Evolutionary conservation across 2,797 vertebrate species (phyloP).

Genomic region (Dendrocincla tyrannina): DNA sequence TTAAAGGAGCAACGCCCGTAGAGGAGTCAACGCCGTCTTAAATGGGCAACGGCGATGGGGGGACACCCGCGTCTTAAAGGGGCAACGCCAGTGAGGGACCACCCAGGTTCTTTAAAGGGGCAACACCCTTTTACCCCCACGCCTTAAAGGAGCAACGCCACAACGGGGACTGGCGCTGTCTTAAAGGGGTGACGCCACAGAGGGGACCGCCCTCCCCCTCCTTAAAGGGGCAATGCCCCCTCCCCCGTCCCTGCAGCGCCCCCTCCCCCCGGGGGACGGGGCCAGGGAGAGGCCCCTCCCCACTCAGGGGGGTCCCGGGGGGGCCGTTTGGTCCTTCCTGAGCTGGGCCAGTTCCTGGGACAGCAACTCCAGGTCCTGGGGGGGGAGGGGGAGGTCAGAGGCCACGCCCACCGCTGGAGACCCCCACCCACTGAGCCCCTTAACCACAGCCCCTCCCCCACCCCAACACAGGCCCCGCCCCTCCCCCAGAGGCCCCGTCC

Average conservation of each 20-base stretch:
- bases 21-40: not conserved
- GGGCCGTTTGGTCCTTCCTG: not conserved
- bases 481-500: too few relatives aligned
- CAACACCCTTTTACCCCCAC: not conserved
- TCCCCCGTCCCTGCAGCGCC: not conserved
- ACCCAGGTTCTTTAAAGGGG: not conserved
- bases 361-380: conserved; percentile 3
- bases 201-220: too few relatives aligned
- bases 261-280: not conserved
- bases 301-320: not conserved
- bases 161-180: too few relatives aligned
- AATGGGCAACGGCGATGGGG: not conserved
- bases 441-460: too few relatives aligned
- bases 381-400: fast-evolving
- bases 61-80: not conserved
- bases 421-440: too few relatives aligned
- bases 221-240: not conserved
- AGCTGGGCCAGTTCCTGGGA: not conserved
- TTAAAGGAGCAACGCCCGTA: not conserved
- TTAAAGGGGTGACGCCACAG: not conserved
- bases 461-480: too few relatives aligned
- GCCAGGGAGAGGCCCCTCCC: not conserved
- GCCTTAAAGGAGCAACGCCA: not conserved
- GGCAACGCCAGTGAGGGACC: too few relatives aligned
- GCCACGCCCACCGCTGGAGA: not conserved